A percentile compares a stretch with the other conserved stretches of the same genome.
These are phyloP conservation scores for Bungarus multicinctus DNA, from an alignment of 2,113 vertebrate species.

Conservation along the genomic window DNA sequence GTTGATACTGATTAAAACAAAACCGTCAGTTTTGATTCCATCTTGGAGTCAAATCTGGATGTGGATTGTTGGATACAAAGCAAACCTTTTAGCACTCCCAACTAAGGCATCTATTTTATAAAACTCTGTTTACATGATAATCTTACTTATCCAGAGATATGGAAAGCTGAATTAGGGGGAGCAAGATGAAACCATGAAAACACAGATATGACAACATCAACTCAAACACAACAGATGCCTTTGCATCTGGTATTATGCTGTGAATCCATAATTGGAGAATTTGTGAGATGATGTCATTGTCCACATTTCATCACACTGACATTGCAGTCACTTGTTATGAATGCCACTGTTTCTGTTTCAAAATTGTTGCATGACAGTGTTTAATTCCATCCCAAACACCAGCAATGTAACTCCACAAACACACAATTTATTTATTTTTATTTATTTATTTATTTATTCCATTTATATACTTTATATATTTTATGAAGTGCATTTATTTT, in stretches of 20 bases:
- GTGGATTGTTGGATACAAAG: not conserved
- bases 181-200: not conserved
- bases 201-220: not conserved
- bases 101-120: not conserved
- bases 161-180: not conserved
- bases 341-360: too few relatives aligned
- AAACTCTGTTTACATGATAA: not conserved
- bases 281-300: too few relatives aligned
- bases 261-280: not conserved
- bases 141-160: not conserved
- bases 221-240: not conserved
- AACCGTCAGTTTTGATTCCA: too few relatives aligned
- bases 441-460: too few relatives aligned
- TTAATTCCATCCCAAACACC: too few relatives aligned
- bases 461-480: too few relatives aligned
- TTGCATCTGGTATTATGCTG: not conserved
- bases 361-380: too few relatives aligned
- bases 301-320: too few relatives aligned
- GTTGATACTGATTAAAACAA: not conserved
- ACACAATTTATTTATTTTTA: too few relatives aligned
- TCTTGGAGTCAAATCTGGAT: not conserved
- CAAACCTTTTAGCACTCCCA: not conserved
- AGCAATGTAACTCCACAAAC: too few relatives aligned
- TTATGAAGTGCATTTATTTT: too few relatives aligned
- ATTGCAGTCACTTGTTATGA: too few relatives aligned